Percentiles rank a stretch among this genome's conserved stretches.
phyloP scores from a whole-genome alignment of 2,797 vertebrate species.

The Rhinatrema bivittatum region DNA sequence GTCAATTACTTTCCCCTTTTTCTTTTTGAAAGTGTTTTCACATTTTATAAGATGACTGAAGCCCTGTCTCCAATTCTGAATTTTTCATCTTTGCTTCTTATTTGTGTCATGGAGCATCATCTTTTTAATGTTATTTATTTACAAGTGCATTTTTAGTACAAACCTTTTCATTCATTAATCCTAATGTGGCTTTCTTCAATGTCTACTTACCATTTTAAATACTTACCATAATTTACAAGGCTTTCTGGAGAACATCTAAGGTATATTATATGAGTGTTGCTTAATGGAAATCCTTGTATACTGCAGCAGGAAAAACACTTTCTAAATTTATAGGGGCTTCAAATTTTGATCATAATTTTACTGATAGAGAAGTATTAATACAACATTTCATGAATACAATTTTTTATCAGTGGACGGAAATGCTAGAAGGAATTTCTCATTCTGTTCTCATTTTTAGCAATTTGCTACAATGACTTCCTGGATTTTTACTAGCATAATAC shows the following conservation, averaged over 20 bases:
- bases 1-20: no score
- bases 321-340: conserved; percentile 61
- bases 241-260: conserved; percentile 66
- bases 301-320: conserved; percentile 49
- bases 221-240: conserved; percentile 66
- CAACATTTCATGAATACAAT: conserved; percentile 44
- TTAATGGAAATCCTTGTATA: conserved; percentile 71
- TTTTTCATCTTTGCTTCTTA: conserved; percentile 60
- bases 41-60: no score
- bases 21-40: no score
- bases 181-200: conserved; percentile 68
- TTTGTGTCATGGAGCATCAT: no score
- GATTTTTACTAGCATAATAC: no score
- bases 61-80: no score
- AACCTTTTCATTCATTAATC: conserved; percentile 69
- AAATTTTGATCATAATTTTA: conserved; percentile 67
- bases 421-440: no score
- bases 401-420: no score
- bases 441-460: no score
- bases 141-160: conserved; percentile 65
- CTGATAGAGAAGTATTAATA: conserved; percentile 49
- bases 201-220: conserved; percentile 73
- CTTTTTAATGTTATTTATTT: conserved; percentile 65
- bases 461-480: no score
- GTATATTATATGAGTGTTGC: conserved; percentile 66